Percentiles rank a stretch among this genome's conserved stretches.
Evolutionary conservation across 92 coral and sea anemone species (phyloP).

Genomic region (Epizoanthus scotinus): DNA sequence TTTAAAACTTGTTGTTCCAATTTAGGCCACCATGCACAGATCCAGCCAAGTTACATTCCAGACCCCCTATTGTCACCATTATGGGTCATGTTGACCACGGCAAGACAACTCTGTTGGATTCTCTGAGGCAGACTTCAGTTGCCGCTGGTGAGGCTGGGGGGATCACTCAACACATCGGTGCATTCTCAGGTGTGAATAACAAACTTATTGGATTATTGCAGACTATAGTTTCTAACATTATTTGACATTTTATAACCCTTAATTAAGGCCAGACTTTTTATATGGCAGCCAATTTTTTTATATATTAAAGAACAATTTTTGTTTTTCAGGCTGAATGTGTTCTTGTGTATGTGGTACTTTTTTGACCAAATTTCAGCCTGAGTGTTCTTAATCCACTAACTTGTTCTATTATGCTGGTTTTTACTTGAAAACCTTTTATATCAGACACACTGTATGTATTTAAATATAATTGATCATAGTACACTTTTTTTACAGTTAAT

Average conservation of each 20-base stretch:
- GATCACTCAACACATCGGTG: constrained; percentile 98
- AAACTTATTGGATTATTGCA: not conserved
- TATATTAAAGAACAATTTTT: no score
- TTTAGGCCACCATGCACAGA: constrained; percentile 45
- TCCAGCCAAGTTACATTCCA: constrained; percentile 32
- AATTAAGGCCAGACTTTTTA: no score
- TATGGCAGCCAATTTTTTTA: no score
- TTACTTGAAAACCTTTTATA: no score
- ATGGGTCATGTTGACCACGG: constrained; percentile 99
- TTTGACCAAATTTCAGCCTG: no score
- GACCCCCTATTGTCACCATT: constrained; percentile 96
- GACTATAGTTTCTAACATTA: not conserved
- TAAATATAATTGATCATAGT: no score
- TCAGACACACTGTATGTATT: no score
- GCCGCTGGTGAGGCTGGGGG: constrained; percentile 97
- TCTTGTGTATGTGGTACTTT: no score
- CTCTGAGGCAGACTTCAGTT: constrained; percentile 84
- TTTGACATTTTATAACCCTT: no score
- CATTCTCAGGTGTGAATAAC: constrained; percentile 77
- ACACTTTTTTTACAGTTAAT: constrained; percentile 52
- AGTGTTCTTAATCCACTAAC: no score
- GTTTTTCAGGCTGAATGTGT: no score
- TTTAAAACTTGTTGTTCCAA: not conserved
- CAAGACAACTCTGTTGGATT: constrained; percentile 88
- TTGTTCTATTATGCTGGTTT: no score